Evolutionary conservation across 2,113 vertebrate species (phyloP).

Genomic region (Syrrhaptes paradoxus): DNA sequence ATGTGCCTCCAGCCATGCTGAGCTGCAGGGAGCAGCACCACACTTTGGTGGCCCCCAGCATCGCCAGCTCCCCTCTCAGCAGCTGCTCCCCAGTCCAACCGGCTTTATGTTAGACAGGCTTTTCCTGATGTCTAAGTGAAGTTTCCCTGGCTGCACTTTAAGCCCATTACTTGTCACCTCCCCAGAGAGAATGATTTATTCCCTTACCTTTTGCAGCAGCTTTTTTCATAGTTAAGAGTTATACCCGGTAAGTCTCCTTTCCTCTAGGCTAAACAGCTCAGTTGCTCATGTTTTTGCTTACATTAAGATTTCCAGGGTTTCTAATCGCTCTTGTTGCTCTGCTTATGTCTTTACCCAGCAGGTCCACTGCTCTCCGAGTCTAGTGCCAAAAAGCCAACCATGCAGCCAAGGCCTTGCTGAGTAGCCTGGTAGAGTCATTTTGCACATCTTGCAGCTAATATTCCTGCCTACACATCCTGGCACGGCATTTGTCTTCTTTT

Average conservation of each 20-base stretch:
- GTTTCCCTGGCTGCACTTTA: not conserved
- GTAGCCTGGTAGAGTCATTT: not conserved
- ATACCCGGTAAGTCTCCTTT: not conserved
- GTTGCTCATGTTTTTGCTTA: not conserved
- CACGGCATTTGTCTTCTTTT: not conserved
- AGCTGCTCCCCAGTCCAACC: not conserved
- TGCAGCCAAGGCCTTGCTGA: not conserved
- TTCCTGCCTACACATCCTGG: not conserved
- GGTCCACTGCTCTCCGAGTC: not conserved
- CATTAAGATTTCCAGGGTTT: not conserved
- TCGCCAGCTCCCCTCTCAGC: not conserved
- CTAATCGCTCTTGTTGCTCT: not conserved
- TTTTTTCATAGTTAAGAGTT: not conserved
- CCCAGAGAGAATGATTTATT: slow-evolving; percentile 13
- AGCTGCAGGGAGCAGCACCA: not conserved
- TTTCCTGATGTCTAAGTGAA: not conserved
- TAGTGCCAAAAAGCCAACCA: not conserved
- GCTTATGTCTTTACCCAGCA: not conserved
- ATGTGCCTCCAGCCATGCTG: not conserved
- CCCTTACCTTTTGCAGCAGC: not conserved
- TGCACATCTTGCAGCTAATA: not conserved
- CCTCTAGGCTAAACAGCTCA: not conserved
- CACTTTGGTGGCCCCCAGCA: not conserved
- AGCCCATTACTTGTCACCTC: slow-evolving; percentile 7
- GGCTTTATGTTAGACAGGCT: not conserved